Base-by-base conservation (phyloP, 1,140 invertebrate species). In the Rhizoglyphus robini region DNA sequence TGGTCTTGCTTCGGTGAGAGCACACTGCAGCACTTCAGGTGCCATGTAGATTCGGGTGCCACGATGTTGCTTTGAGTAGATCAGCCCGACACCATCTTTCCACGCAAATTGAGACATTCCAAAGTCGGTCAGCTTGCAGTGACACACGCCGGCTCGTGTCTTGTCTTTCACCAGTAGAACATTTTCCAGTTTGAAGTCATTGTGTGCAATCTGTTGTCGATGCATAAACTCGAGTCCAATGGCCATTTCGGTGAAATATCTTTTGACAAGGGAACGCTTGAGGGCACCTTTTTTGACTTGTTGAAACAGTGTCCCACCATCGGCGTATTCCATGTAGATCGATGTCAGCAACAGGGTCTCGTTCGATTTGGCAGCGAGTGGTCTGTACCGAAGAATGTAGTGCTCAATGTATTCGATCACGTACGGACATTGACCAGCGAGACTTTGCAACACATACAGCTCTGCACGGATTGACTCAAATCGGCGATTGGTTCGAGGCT, bases 111-210 rank as follows among this genome's bases (percentile, higher is more conserved):
- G 23, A 32, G 51, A 5, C 51, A 54, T 54, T 8, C 51, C 51
- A 54, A 54, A 54, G 20, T 54, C 51, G 51, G 51, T 54, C 20
- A 54, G n/a, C 20, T 54, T 54, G 51, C 51, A 54, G 20, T 54
- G 51, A 11, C 23, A 11, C 51, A n/a, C n/a, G n/a, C n/a, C n/a
- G n/a, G n/a, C 15, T 25, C 20, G 23, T 25, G 15, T 54, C 31
- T 8, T 54, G 8, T 8, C 23, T 25, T 25, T 54, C 51, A 54
- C 20, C 8, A 54, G 51, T 23, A 54, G 20, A 54, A 54, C 51
- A 32, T 54, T 54, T 8, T 54, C 51, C 8, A 54, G 51, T 32
- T 54, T 54, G 20, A 54, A 54, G 20, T 54, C 51, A 20, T 54
- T 54, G 20, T 54, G 51, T 27, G 51, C 23, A 32, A 54, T 54